Evolutionary conservation across 2,113 vertebrate species (phyloP).

Genomic region (Chauna torquata): DNA sequence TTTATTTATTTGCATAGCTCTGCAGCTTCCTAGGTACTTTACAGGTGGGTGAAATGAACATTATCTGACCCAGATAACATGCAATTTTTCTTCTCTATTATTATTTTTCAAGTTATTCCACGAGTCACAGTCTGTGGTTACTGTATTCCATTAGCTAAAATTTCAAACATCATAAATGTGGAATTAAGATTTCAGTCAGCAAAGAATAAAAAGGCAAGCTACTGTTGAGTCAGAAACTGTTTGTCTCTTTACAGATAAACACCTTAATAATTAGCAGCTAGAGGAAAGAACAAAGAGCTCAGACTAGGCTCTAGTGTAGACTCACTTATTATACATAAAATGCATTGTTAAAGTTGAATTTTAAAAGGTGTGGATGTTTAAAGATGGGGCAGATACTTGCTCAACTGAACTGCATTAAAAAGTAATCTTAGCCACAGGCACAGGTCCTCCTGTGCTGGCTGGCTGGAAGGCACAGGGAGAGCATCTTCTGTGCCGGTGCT

Average conservation of each 20-base stretch:
- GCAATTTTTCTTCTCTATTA: neutral
- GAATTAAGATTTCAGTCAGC: slow-evolving; percentile 37
- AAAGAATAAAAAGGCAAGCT: slow-evolving; percentile 1
- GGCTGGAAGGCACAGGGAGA: too few relatives aligned
- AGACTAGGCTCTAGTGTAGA: neutral
- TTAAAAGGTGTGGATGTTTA: neutral
- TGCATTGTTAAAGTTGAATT: neutral
- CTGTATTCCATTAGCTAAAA: neutral
- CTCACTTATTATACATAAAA: neutral
- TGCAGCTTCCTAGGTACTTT: neutral
- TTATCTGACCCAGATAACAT: neutral
- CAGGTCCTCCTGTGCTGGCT: too few relatives aligned
- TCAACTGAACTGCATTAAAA: neutral
- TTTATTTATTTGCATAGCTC: neutral
- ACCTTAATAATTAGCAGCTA: slow-evolving; percentile 28
- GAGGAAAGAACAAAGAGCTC: neutral
- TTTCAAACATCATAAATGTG: neutral
- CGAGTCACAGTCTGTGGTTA: neutral
- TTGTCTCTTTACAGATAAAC: slow-evolving; percentile 2
- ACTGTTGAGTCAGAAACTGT: neutral
- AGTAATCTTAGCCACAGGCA: accelerated
- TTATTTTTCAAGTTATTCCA: neutral
- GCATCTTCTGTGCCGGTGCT: neutral
- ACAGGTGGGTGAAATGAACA: neutral
- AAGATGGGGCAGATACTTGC: neutral